phyloP scores from a whole-genome alignment of 1,140 invertebrate genomes.

The Drosophila nannoptera region DNA sequence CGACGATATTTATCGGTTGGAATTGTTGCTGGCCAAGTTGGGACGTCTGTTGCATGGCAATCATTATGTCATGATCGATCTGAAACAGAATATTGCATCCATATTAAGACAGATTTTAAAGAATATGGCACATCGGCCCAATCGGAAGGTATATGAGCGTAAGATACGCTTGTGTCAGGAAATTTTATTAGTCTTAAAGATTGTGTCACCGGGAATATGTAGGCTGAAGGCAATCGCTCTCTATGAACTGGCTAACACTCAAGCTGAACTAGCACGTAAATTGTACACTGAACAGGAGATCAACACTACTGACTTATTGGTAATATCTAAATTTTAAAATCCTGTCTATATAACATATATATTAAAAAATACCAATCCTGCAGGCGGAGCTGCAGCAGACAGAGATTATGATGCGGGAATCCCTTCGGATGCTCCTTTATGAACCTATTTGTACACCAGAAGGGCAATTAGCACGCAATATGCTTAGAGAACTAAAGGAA shows the following conservation, averaged over 20 bases:
- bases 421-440: constrained; percentile 84
- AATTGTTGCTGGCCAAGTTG: constrained; percentile 82
- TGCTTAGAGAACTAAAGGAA: constrained; percentile 83
- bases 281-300: constrained; percentile 59
- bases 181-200: constrained; percentile 83
- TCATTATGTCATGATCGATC: constrained; percentile 83
- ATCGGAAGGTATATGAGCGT: constrained; percentile 81
- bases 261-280: constrained; percentile 81
- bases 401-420: constrained; percentile 82
- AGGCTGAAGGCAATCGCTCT: constrained; percentile 85
- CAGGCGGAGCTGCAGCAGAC: constrained; percentile 80
- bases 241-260: constrained; percentile 86
- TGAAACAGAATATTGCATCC: constrained; percentile 84
- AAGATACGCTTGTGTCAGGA: constrained; percentile 85
- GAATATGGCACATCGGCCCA: constrained; percentile 80
- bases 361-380: constrained; percentile 29
- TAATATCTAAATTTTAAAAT: neutral
- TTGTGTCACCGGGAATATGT: constrained; percentile 87
- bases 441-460: constrained; percentile 87
- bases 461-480: constrained; percentile 84
- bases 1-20: constrained; percentile 79
- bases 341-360: neutral
- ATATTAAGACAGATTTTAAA: constrained; percentile 81
- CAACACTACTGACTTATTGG: constrained; percentile 42
- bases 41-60: constrained; percentile 82